Evolutionary conservation across 2,888 invertebrate species (phyloP), one percentile per base, ranked within the genome.

Genomic region (Polymixis flavicincta): DNA sequence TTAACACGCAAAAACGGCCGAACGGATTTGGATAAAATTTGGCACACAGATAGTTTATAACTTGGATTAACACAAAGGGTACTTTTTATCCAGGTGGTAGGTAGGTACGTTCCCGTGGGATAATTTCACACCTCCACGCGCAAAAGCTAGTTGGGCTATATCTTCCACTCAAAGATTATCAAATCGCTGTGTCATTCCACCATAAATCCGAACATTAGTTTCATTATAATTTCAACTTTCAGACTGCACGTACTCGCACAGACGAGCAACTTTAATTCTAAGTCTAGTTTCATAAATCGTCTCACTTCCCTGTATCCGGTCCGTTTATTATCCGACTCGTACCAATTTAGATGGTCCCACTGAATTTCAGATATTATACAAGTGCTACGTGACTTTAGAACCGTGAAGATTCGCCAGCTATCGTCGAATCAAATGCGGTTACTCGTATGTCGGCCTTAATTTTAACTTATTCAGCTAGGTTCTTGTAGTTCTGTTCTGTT

Each of bases 361-460:
- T 90, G 91, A 93, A 92, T 92, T 92, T 88, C 87, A 91, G 92
- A 91, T 93, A 93, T 93, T 92, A 92, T 92, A 91, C 90, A 92
- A 90, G 89, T 83, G 82, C 85, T 91, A 94, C 94, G 94, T 94
- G 94, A 93, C 93, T 92, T 90, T 87, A 80, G 88, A 88, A 87
- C 85, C 74, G 84, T 88, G 88, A 89, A 91, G 87, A 89, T 87
- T 86, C 71, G 68, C 83, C 54, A 80, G 78, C 78, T 73, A 88
- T 87, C 85, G 88, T 86, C 83, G 86, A 87, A 91, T 89, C 88
- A 87, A 87, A 84, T 90, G 92, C 83, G 92, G 92, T 91, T 86
- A 65, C 75, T 85, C 87, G 84, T 87, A 88, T 88, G 86, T 86
- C 82, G 57, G 69, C 66, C 67, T 76, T 89, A 88, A 88, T 88